Base-by-base conservation (phyloP, 2,797 vertebrate species). In the Falco rusticolus region DNA sequence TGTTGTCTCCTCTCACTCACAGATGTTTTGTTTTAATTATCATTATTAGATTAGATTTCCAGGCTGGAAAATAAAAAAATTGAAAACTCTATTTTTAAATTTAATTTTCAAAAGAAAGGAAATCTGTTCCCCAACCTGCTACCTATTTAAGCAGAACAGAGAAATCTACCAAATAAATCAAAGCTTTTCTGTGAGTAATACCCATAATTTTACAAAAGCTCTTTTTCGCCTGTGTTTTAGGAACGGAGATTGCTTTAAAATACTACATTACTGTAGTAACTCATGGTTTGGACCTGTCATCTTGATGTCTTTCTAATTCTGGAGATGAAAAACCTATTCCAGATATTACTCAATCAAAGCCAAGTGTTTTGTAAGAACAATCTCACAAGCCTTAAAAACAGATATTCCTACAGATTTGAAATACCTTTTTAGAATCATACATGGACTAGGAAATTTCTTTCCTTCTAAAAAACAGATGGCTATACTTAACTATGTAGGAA, bases 301-400 rank as follows among this genome's bases (percentile, higher is more conserved):
- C 86, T 61, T 96, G 59, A 92, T 84, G 78, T 65, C 29, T 77
- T 39, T 84, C 82, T 96, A 79, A 95, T 91, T 37, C 64, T 71
- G 37, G 80, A 93, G 41, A 82, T n/a, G 54, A 90, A 91, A 93
- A 96, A 39, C 17, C 71, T 45, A 95, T 97, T 97, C 66, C 84
- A 90, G 45, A 53, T 87, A 93, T 61, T 81, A 84, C 56, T 88
- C 90, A 89, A 69, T 70, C 64, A 80, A 71, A 96, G 87, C 19
- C 28, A 94, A 84, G 63, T 77, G 64, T 80, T 87, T 89, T 85
- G 29, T 89, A 95, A 82, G 86, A 94, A 88, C 70, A 78, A 86
- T 90, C 76, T 93, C 71, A 83, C 51, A 66, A 83, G 64, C 60
- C 80, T 80, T 91, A 90, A 91, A 95, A 85, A 29, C 53, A 90